Evolutionary conservation across 92 coral and sea anemone species (phyloP), one percentile per base, ranked within the genome.

Genomic region (Epizoanthus scotinus): DNA sequence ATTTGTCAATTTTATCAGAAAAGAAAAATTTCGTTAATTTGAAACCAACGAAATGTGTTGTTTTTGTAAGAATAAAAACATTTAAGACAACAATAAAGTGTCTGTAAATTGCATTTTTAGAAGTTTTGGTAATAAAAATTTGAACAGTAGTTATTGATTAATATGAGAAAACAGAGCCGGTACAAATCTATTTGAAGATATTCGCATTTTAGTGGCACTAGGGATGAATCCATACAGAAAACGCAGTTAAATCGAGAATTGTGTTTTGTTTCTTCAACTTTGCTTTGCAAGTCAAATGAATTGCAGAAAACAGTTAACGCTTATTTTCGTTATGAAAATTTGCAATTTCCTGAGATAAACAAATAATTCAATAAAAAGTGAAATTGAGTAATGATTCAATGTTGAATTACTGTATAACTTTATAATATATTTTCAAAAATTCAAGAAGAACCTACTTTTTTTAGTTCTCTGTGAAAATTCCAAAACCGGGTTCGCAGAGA

Each of bases 201-300:
- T 8, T 44, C 52, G 52, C n/a, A 44, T 44, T 44, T 44, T 44
- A 6, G 1, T 12, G 52, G 15, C 13, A 44, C 10, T 44, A 44
- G 10, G 2, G 52, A 44, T 8, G 52, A 44, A 12, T 8, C 52
- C 18, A 27, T 14, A 38, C 22, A 54, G 40, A 73, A 73, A 58
- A 14, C 2, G 18, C 44, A 1, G 22, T 19, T 34, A 54, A 38
- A 59, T 59, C 38, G 0, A 20, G 57, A 40, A 9, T 75, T 58
- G 38, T 59, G 40, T 38, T 75, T 58, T 22, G 56, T 36, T 58
- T 58, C 28, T 26, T 58, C 28, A n/a, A 3, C 0, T 67, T 67
- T 53, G 54, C 44, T 53, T 71, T 71, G 3, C 22, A 24, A 52
- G 61, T 71, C 17, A 36, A 70, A 13, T 31, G 67, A 34, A 74